Conservation (phyloP, 2,113 vertebrate genomes). For the Macaca nemestrina region DNA sequence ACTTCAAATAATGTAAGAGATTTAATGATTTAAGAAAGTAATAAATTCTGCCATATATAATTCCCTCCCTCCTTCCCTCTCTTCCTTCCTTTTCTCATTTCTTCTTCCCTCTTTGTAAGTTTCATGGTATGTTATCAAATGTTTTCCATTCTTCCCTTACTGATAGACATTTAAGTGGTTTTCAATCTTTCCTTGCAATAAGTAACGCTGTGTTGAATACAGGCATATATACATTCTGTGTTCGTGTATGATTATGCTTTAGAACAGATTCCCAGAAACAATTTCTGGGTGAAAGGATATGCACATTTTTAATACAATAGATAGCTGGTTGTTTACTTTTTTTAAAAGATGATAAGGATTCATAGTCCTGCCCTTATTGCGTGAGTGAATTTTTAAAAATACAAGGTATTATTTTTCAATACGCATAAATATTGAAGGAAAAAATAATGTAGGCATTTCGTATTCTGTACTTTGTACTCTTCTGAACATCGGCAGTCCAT, state of each 20-base stretch:
- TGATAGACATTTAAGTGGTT: background rate
- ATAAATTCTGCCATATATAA: background rate
- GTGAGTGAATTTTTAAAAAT: background rate
- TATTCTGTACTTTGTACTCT: background rate
- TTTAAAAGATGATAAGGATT: background rate
- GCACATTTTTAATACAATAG: background rate
- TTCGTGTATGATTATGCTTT: background rate
- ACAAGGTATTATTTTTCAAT: background rate
- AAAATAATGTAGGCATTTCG: background rate
- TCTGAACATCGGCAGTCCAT: background rate
- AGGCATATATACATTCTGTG: background rate
- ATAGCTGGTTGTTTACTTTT: background rate
- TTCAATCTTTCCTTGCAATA: background rate
- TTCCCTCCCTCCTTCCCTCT: background rate
- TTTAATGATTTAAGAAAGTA: background rate
- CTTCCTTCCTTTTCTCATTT: background rate
- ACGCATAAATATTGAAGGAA: background rate
- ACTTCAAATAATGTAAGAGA: background rate
- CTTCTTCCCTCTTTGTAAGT: background rate
- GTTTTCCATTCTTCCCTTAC: background rate
- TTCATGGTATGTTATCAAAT: background rate
- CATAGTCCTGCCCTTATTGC: background rate
- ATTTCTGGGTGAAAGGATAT: background rate
- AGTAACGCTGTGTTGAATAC: background rate
- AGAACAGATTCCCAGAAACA: background rate